Evolutionary conservation across 2,888 invertebrate species (phyloP), one percentile per base, ranked within the genome.

Genomic region (Pristionchus fissidentatus): DNA sequence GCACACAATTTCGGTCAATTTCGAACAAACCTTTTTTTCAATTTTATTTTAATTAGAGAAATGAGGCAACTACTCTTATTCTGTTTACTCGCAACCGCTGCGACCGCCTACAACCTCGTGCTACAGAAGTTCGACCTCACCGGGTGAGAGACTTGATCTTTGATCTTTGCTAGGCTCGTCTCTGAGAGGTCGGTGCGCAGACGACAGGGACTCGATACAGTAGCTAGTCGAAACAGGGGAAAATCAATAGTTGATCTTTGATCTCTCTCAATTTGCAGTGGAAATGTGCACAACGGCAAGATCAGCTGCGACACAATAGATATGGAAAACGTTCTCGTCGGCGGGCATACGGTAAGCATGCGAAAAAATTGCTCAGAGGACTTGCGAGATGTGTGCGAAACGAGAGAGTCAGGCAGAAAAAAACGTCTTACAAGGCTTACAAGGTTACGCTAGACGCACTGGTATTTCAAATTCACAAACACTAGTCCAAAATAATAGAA

Each of bases 91-190:
- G 46, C 29, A 1, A 41, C 75, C 19, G 49, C 75, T 1, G 22
- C 22, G 5, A 49, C n/a, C 8, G 75, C 49, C 32, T 77, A 77
- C 49, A 55, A 57, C 41, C 57, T 79, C 0, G 57, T 79, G 38
- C 22, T 79, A 3, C 79, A 79, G 57, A 29, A 79, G 32, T 3
- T 79, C 38, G 19, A 35, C 2, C 26, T 79, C 38, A 57, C 79
- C 0, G 79, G 79, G 79, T 79, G 7, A 57, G 60, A 15, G 7
- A 43, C 8, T 19, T 49, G 75, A 75, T 75, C 75, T 75, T 75
- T 75, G 75, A 75, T 75, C 75, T 75, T 32, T 32, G n/a, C 2
- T 26, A n/a, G n/a, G n/a, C n/a, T n/a, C n/a, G n/a, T n/a, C n/a
- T n/a, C n/a, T n/a, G n/a, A n/a, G n/a, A n/a, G n/a, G n/a, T n/a